Base-by-base conservation (phyloP, 2,888 invertebrate genomes). In the Hylaea fasciaria region DNA sequence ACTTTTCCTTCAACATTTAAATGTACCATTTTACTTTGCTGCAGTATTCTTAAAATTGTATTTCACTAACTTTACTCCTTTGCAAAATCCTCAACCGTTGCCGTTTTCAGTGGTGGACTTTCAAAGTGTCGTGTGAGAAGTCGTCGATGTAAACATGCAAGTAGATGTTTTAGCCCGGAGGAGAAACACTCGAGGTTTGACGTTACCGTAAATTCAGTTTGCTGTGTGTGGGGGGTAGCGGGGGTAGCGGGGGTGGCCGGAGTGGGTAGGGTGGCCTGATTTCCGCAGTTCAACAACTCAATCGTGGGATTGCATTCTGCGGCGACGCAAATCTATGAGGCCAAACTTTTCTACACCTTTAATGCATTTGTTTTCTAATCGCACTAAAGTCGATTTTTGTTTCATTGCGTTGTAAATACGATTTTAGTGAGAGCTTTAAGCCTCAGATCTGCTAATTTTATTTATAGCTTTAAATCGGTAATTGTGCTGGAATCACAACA, bases 1-100 rank as follows among this genome's bases (percentile, higher is more conserved):
- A 64, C 55, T 64, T 61, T 64, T 55, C 52, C 59, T 56, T 60
- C 60, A 57, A 54, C 32, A 62, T 66, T 62, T 62, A 49, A 66
- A 64, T 64, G 56, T 55, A 53, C 52, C 58, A 49, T 47, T 61
- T 62, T 48, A 57, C 63, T 56, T 57, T 57, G 55, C 45, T 62
- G 54, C 53, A 62, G 57, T 54, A 50, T 60, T 55, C 51, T 58
- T 37, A 45, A 54, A 58, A 50, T 50, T 50, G 41, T 28, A 48
- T 51, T n/a, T 50, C 41, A 43, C 48, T 43, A 57, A 56, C 17
- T 32, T 51, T 13, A 61, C 50, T 50, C 22, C 43, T 51, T 41
- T 29, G 13, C 28, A 14, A 3, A n/a, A 12, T 14, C 14, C 14
- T 0, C 28, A 32, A 48, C 37, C 51, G 49, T 60, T 28, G 50